phyloP scores from a whole-genome alignment of 2,888 invertebrate species.

The Caenorhabditis zanzibari region DNA sequence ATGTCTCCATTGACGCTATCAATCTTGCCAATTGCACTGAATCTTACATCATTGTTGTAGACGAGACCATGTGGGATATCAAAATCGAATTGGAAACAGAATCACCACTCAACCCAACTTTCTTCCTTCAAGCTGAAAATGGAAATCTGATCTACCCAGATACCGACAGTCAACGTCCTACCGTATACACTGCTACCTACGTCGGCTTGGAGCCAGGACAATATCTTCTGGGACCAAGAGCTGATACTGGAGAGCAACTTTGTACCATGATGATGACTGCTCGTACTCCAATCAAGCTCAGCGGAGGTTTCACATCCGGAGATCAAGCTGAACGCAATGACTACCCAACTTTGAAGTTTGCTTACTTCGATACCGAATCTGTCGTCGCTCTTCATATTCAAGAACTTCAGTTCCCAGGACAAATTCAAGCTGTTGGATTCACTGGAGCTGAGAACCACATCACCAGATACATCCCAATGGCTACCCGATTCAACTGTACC shows the following conservation, averaged over 20 bases:
- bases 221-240: conserved; percentile 66
- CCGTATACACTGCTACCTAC: conserved; percentile 43
- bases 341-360: conserved; percentile 60
- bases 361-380: conserved; percentile 63
- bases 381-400: conserved; percentile 62
- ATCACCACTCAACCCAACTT: conserved; percentile 65
- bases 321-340: conserved; percentile 66
- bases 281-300: conserved; percentile 61
- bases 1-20: conserved; percentile 67
- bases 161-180: conserved; percentile 3
- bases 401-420: conserved; percentile 63
- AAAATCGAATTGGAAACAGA: conserved; percentile 68
- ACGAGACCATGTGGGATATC: conserved; percentile 71
- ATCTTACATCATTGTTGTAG: conserved; percentile 66
- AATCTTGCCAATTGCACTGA: conserved; percentile 69
- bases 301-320: conserved; percentile 69
- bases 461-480: conserved; percentile 65
- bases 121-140: conserved; percentile 65
- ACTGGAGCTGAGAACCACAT: conserved; percentile 68
- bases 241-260: conserved; percentile 63
- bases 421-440: conserved; percentile 66
- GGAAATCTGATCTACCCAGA: conserved; percentile 57
- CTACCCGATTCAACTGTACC: conserved; percentile 72
- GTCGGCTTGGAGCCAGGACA: conserved; percentile 57
- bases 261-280: conserved; percentile 66